phyloP scores from a whole-genome alignment of 2,113 vertebrate species.

The Pygoscelis antarcticus region DNA sequence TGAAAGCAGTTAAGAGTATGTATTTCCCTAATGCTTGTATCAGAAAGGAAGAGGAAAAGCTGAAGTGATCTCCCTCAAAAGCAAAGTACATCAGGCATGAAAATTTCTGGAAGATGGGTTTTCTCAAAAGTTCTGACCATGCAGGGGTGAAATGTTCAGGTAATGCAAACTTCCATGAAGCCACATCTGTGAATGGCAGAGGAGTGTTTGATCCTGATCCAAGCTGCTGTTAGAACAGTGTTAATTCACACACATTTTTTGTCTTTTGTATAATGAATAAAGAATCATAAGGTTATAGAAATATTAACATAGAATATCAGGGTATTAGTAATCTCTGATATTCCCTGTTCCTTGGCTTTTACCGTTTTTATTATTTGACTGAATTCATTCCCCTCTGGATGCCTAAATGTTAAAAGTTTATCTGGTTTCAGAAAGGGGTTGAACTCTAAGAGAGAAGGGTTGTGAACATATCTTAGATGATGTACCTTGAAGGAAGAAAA shows the following conservation, averaged over 20 bases:
- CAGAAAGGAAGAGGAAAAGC: neutral
- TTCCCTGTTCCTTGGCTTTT: neutral
- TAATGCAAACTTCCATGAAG: neutral
- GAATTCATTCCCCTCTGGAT: neutral
- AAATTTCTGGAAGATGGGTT: neutral
- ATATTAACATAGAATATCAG: neutral
- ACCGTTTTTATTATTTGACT: neutral
- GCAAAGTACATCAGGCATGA: neutral
- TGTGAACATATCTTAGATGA: neutral
- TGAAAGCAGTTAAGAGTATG: neutral
- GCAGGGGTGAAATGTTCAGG: neutral
- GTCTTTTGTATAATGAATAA: neutral
- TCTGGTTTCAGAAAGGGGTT: neutral
- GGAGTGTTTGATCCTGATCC: neutral
- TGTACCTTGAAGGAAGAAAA: neutral
- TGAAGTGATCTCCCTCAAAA: neutral
- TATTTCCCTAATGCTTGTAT: neutral
- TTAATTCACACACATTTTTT: neutral
- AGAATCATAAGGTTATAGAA: neutral
- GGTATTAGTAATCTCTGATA: neutral
- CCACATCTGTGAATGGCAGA: neutral
- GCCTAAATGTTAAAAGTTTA: neutral
- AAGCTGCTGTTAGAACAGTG: neutral
- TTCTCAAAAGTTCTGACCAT: neutral
- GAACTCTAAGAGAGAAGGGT: neutral